Conservation (phyloP, 2,113 vertebrate genomes). For the Nannobrachium achirus region DNA sequence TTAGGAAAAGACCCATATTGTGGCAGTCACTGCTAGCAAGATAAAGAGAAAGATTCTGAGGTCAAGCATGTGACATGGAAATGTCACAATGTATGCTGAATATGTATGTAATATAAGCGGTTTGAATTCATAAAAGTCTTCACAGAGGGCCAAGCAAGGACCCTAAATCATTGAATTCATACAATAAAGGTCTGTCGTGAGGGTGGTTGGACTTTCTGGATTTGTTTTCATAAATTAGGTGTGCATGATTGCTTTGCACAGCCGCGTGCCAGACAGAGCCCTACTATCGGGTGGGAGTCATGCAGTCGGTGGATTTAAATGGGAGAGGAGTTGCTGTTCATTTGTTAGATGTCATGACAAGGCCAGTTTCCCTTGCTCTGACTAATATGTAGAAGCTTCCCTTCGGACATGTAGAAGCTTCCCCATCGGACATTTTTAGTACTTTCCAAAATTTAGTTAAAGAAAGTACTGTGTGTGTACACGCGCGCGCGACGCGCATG, state of each 20-base stretch:
- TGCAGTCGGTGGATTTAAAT: conserved; percentile 7
- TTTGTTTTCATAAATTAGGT: background rate
- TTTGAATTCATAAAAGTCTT: no score
- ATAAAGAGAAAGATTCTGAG: background rate
- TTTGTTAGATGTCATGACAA: background rate
- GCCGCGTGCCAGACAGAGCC: background rate
- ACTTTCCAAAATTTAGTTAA: no score
- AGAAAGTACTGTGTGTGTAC: no score
- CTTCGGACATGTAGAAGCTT: no score
- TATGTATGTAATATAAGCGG: background rate
- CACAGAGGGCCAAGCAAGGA: no score
- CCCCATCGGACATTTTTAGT: no score
- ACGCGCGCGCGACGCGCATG: no score
- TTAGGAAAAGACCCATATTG: conserved; percentile 32
- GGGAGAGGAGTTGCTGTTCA: conserved; percentile 2
- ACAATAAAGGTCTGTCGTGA: no score
- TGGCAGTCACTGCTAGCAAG: background rate
- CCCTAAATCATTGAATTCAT: no score
- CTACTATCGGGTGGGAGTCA: conserved; percentile 6
- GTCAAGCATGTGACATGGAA: background rate
- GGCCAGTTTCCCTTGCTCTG: background rate
- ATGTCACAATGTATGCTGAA: background rate
- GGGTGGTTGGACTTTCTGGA: no score
- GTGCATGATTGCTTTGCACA: background rate
- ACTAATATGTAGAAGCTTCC: no score